Evolutionary conservation across 1,140 invertebrate genomes (phyloP).

Genomic region (Calycopis cecrops): DNA sequence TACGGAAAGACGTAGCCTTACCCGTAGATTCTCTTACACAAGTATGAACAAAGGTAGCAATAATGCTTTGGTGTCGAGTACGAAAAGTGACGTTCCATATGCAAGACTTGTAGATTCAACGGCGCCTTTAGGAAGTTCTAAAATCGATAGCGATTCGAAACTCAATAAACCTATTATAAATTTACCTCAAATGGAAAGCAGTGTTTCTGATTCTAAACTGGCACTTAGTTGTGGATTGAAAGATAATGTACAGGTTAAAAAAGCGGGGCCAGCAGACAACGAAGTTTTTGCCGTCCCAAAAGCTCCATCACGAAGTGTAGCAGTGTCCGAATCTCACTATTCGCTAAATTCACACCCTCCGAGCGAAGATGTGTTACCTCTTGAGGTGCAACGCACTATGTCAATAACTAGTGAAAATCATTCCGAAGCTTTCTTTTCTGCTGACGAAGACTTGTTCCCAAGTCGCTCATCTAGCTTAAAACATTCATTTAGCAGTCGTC

Average conservation of each 20-base stretch:
- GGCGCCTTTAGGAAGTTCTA: conserved; percentile 69
- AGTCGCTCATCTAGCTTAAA: conserved; percentile 80
- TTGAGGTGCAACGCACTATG: conserved; percentile 86
- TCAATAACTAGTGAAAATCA: conserved; percentile 93
- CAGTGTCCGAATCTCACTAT: conserved; percentile 78
- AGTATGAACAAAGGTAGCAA: conserved; percentile 70
- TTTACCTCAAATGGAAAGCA: conserved; percentile 79
- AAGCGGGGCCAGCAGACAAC: conserved; percentile 42
- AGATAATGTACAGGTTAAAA: conserved; percentile 42
- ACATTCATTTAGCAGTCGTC: conserved; percentile 76
- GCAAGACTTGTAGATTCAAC: conserved; percentile 82
- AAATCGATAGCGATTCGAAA: conserved; percentile 88
- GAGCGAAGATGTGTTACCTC: conserved; percentile 69
- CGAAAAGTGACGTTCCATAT: conserved; percentile 84
- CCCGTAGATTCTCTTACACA: conserved; percentile 80
- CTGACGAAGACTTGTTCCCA: conserved; percentile 87
- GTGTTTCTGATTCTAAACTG: conserved; percentile 88
- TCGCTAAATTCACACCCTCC: conserved; percentile 76
- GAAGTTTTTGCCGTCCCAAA: conserved; percentile 50
- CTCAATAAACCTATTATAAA: conserved; percentile 77
- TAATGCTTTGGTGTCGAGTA: conserved; percentile 55
- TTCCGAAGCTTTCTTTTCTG: conserved; percentile 93
- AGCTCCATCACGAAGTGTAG: conserved; percentile 64
- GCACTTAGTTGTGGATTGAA: conserved; percentile 74
- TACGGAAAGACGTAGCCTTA: conserved; percentile 72